A percentile compares a stretch with the other conserved stretches of the same genome.
These are phyloP conservation scores for Tamandua tetradactyla DNA, from an alignment of 2,797 vertebrate genomes.

Conservation along the genomic window DNA sequence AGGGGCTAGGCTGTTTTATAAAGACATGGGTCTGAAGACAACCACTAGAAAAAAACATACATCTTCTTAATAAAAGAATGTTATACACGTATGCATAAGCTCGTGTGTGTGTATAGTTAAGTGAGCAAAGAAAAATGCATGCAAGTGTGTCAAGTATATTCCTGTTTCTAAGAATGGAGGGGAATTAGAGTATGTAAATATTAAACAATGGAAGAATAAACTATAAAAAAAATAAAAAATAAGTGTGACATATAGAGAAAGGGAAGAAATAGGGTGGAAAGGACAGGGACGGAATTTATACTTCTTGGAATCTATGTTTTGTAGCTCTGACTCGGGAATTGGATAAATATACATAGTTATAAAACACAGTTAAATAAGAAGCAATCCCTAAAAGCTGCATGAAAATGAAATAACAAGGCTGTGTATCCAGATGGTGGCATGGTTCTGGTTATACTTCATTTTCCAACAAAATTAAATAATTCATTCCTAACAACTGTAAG, in stretches of 20 bases:
- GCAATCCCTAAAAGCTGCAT: background rate
- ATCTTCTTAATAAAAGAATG: background rate
- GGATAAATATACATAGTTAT: background rate
- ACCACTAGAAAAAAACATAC: background rate
- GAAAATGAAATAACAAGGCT: constrained; percentile 22
- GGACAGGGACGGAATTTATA: background rate
- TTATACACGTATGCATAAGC: background rate
- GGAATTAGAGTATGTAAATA: background rate
- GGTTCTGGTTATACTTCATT: background rate
- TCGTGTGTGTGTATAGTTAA: background rate
- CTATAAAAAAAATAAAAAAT: background rate
- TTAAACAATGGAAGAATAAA: background rate
- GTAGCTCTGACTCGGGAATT: background rate
- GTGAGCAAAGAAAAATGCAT: background rate
- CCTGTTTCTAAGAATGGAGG: constrained; percentile 17
- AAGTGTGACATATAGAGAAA: background rate
- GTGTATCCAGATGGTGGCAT: background rate
- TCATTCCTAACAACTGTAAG: background rate
- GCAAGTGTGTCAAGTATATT: background rate
- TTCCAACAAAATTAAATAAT: constrained; percentile 60
- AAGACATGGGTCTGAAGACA: background rate
- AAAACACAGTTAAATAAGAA: constrained; percentile 39
- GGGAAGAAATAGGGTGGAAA: background rate
- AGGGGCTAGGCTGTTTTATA: background rate
- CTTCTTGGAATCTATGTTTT: constrained; percentile 24